Conservation (phyloP, 2,113 vertebrate genomes). For the Rallus limicola region DNA sequence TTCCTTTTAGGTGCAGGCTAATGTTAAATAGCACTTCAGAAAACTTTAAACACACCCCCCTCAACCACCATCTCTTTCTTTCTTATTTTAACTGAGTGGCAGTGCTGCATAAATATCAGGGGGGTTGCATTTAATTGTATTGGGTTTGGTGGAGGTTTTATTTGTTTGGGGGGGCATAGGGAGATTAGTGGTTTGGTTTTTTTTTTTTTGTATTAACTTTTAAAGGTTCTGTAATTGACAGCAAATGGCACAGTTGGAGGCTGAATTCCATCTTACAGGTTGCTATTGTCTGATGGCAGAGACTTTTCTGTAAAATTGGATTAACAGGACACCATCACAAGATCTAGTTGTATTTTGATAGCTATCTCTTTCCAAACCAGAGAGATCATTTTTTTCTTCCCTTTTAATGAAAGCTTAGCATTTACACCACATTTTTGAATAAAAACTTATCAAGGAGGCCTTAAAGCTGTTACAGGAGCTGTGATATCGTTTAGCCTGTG, state of each 20-base stretch:
- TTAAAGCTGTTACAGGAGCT: background rate
- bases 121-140: background rate
- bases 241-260: background rate
- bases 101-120: background rate
- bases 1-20: background rate
- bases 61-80: background rate
- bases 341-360: background rate
- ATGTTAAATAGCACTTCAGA: background rate
- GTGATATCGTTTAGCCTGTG: background rate
- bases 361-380: background rate
- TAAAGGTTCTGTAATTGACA: background rate
- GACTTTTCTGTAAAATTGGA: background rate
- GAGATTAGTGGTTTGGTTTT: no score
- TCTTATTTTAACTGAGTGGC: background rate
- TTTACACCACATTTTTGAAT: background rate
- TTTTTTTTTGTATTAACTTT: background rate
- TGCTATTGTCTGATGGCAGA: background rate
- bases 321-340: background rate
- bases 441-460: background rate
- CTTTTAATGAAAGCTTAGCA: background rate
- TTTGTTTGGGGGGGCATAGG: background rate
- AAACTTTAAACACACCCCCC: background rate
- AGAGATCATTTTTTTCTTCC: background rate
- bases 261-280: background rate
- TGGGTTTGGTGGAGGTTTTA: background rate